Evolutionary conservation across 2,888 invertebrate genomes (phyloP).

Genomic region (Oligia latruncula): DNA sequence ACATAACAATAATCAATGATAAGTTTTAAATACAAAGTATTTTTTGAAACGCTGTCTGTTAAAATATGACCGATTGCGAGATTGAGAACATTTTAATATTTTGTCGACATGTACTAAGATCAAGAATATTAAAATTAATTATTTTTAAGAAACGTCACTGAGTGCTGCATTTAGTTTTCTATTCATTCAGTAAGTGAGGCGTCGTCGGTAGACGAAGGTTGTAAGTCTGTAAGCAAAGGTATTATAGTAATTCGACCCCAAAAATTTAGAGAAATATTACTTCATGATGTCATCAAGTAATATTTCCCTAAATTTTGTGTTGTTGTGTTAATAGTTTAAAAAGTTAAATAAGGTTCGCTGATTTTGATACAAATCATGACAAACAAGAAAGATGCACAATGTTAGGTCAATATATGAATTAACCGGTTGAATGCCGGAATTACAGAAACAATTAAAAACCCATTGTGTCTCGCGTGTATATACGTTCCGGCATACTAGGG

Average conservation of each 20-base stretch:
- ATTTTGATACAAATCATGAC: not conserved
- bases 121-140: no score
- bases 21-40: not conserved
- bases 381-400: not conserved
- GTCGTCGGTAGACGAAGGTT: not conserved
- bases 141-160: not conserved
- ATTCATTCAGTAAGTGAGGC: not conserved
- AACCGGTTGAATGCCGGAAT: no score
- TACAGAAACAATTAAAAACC: no score
- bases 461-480: no score
- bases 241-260: not conserved
- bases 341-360: not conserved
- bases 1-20: not conserved
- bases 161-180: not conserved
- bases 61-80: not conserved
- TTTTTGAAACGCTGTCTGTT: not conserved
- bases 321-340: not conserved
- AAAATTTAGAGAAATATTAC: not conserved
- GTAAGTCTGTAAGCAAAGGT: not conserved
- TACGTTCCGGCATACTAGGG: no score
- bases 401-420: not conserved
- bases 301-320: not conserved
- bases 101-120: not conserved
- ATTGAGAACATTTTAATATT: not conserved
- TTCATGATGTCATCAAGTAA: no score